A percentile compares a stretch with the other conserved stretches of the same genome.
Conservation (phyloP, 1,140 invertebrate genomes). For the Eciton burchellii region DNA sequence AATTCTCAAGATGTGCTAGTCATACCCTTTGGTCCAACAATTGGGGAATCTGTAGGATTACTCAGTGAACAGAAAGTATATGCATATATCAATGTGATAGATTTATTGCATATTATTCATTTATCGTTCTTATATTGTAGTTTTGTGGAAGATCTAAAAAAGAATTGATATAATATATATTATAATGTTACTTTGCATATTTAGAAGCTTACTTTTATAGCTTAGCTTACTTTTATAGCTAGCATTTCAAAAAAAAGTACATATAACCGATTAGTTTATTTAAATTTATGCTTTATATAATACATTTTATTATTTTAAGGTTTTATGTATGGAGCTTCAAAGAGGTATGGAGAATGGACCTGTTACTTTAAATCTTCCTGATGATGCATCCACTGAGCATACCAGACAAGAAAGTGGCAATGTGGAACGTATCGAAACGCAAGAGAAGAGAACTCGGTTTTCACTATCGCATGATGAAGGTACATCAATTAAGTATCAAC, state of each 20-base stretch:
- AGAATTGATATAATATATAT: neutral
- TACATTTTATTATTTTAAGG: slow-evolving; percentile 70
- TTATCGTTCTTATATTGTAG: neutral
- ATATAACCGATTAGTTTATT: too few relatives aligned
- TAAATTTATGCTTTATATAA: slow-evolving; percentile 7
- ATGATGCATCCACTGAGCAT: slow-evolving; percentile 79
- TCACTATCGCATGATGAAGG: slow-evolving; percentile 96
- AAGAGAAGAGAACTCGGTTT: slow-evolving; percentile 89
- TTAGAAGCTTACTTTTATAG: too few relatives aligned
- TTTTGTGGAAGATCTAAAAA: neutral
- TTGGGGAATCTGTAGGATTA: slow-evolving; percentile 88
- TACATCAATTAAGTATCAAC: slow-evolving; percentile 76
- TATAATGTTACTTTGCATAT: too few relatives aligned
- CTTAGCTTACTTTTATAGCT: too few relatives aligned
- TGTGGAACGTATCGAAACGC: slow-evolving; percentile 84
- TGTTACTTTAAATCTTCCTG: slow-evolving; percentile 79
- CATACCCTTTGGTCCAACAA: slow-evolving; percentile 87
- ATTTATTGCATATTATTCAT: neutral
- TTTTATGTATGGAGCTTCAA: slow-evolving; percentile 84
- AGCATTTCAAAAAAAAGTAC: too few relatives aligned
- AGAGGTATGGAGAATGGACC: slow-evolving; percentile 76
- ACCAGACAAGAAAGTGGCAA: slow-evolving; percentile 76
- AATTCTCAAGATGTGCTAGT: slow-evolving; percentile 88
- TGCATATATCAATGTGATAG: neutral
- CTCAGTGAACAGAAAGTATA: slow-evolving; percentile 90